Evolutionary conservation across 2,113 vertebrate genomes (phyloP), one percentile per base, ranked within the genome.

Genomic region (Sclerurus mexicanus): DNA sequence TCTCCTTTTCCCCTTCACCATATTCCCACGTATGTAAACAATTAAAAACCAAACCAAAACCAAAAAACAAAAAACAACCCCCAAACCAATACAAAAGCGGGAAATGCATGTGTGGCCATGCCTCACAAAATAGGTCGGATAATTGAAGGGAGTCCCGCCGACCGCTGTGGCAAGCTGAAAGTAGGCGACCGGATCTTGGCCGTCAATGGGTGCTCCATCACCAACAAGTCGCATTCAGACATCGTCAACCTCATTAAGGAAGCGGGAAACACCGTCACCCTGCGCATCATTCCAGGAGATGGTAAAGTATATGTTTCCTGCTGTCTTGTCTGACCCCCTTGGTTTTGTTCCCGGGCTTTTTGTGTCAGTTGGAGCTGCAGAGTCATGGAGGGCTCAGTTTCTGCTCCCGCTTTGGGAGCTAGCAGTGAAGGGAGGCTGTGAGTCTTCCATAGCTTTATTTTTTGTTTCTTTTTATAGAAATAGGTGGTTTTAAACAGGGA

Each of bases 91-190:
- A 98, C 97, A 97, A 98, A 99, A 99, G 99, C 99, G 98, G 99
- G 99, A 98, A 99, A 99, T 99, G 99, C 99, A 98, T 99, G 99
- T 99, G 99, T 99, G 98, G 99, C 99, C 99, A 99, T 99, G 99
- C 99, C 99, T 98, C 99, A 99, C 99, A 99, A 99, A 99, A 99
- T 99, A 99, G 99, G 99, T 97, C 99, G 99, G 97, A 99, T 99
- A 98, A 99, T 99, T 94, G 99, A 99, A 98, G 99, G 99, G 95
- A 99, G 99, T 96, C 99, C 99, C 31, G 99, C 99, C 19, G 99
- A 99, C 98, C 99, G 99, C 96, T 99, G 99, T 21, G 99, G 99
- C 96, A 99, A 99, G 98, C 99, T 99, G 98, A 99, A 99, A 98
- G 99, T 99, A 33, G 99, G 99, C 88, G 99, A 99, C 98, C 99